phyloP scores from a whole-genome alignment of 2,113 vertebrate genomes.

The Percina caprodes region DNA sequence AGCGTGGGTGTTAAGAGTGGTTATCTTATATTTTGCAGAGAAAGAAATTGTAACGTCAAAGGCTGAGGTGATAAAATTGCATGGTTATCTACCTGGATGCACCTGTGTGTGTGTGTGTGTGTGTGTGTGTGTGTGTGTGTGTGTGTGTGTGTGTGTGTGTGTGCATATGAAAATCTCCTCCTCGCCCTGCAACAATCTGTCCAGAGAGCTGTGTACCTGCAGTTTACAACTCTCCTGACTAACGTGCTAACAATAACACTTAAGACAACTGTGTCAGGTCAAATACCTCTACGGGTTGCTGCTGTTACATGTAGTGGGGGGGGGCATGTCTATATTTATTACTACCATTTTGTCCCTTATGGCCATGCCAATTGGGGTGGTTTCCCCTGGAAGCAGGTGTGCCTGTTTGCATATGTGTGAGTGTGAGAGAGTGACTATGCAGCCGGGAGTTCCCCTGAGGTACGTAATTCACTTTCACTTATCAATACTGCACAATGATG shows the following conservation, averaged over 20 bases:
- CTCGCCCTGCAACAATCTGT: slow-evolving; percentile 36
- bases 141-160: slow-evolving; percentile 33
- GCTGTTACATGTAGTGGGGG: slow-evolving; percentile 10
- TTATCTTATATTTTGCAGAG: slow-evolving; percentile 7
- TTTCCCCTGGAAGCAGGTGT: slow-evolving; percentile 66
- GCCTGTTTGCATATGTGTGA: slow-evolving; percentile 46
- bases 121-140: slow-evolving; percentile 15
- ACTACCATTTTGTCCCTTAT: slow-evolving; percentile 15
- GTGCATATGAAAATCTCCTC: slow-evolving; percentile 60
- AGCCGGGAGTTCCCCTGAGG: slow-evolving; percentile 45
- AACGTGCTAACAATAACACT: slow-evolving; percentile 25
- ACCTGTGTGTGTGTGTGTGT: slow-evolving; percentile 21
- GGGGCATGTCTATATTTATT: slow-evolving; percentile 1
- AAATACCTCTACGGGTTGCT: slow-evolving; percentile 52
- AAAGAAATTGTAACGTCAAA: neutral
- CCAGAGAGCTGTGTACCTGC: slow-evolving; percentile 62
- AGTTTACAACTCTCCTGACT: slow-evolving; percentile 55
- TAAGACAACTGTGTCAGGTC: slow-evolving; percentile 4
- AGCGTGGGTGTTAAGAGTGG: neutral
- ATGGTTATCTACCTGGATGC: slow-evolving; percentile 37
- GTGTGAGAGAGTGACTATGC: slow-evolving; percentile 10
- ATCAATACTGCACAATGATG: slow-evolving; percentile 36
- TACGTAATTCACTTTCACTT: slow-evolving; percentile 50
- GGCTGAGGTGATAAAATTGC: slow-evolving; percentile 24
- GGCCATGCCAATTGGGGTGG: slow-evolving; percentile 27